A percentile compares a stretch with the other conserved stretches of the same genome.
Conservation (phyloP, 2,797 vertebrate genomes). For the Clarias platycephalus region DNA sequence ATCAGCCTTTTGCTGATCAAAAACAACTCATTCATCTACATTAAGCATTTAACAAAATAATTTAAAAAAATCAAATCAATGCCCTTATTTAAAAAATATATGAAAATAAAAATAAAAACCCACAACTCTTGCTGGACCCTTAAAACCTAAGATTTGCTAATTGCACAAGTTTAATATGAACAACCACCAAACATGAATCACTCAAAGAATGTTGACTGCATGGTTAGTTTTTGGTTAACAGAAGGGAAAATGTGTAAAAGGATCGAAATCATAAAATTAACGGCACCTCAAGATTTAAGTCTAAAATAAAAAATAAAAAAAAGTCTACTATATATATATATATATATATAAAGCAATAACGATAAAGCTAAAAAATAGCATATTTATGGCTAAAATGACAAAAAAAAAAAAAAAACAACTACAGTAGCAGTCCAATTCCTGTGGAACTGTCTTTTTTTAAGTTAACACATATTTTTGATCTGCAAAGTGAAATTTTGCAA, state of each 20-base stretch:
- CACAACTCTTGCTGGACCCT: background rate
- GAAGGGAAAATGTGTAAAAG: background rate
- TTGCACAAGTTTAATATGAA: slow-evolving; percentile 29
- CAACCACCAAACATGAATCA: background rate
- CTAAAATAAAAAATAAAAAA: background rate
- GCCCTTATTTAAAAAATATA: background rate
- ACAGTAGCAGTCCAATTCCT: slow-evolving; percentile 40
- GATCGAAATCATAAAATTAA: background rate
- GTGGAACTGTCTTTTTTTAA: slow-evolving; percentile 28
- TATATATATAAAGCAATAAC: slow-evolving; percentile 24
- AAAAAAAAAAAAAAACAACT: background rate
- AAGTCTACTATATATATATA: background rate
- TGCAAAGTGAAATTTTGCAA: background rate
- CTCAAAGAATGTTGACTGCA: background rate
- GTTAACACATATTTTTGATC: slow-evolving; percentile 13
- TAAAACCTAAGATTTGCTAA: slow-evolving; percentile 4
- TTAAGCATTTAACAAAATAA: background rate
- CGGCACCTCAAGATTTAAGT: background rate
- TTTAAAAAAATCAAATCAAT: background rate
- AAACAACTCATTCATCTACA: background rate
- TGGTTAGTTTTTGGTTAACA: background rate
- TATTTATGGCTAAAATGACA: slow-evolving; percentile 22
- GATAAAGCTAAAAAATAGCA: slow-evolving; percentile 41
- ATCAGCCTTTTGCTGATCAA: background rate
- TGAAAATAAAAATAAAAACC: background rate